Base-by-base conservation (phyloP, 2,113 vertebrate species). In the Pygoscelis antarcticus region DNA sequence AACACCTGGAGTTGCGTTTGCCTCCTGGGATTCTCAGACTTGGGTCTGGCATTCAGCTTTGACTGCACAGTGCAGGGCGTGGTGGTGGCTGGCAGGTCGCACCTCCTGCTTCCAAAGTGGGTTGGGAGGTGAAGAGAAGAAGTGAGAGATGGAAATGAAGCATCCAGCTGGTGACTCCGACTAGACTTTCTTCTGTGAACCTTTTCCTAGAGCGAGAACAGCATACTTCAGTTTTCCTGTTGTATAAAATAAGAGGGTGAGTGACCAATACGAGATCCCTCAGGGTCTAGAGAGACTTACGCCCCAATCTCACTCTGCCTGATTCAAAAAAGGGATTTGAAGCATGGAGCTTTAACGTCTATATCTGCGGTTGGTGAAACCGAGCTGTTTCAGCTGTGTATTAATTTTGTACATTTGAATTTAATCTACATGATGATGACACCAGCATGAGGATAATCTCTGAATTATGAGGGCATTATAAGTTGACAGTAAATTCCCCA, bases 21-120 rank as follows among this genome's bases (percentile, higher is more conserved):
- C 27, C 7, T 49, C 21, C n/a, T 2, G 7, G 54, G 26, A 7
- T 58, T 90, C 30, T 12, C 10, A 34, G 30, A 8, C 32, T 80
- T 20, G 44, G 38, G 19, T 51, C 44, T 3, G 8, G 29, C 27
- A 3, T 23, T 76, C 49, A 10, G 30, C 38, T 54, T 49, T 40
- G 26, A 30, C 25, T 42, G 40, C 32, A 4, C 3, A 1, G 4
- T 25, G 25, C 13, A 4, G 60, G 52, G 36, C 0, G 0, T 13
- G 52, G 6, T 27, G 32, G 25, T 76, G 77, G 19, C 70, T 62
- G n/a, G 10, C 32, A 58, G 38, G 11, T 49, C 7, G 2, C 15
- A 32, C 19, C 9, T 40, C 9, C 46, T 68, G 44, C 16, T 42
- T 30, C 34, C 30, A 6, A 6, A 46, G 40, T 4, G 44, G 34